Conservation (phyloP, 2,113 vertebrate genomes). For the Bettongia penicillata region DNA sequence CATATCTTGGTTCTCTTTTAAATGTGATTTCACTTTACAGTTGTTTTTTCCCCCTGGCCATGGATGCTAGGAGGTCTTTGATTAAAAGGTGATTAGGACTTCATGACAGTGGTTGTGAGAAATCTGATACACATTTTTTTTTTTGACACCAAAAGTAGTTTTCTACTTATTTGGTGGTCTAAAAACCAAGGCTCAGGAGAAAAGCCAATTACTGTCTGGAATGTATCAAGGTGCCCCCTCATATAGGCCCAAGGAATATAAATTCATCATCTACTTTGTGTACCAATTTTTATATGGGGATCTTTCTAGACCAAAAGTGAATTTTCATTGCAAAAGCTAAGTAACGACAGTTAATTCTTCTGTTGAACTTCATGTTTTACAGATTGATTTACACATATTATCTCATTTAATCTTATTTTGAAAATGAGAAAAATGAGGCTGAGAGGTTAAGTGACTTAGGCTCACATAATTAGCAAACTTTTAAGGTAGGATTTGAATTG, state of each 20-base stretch:
- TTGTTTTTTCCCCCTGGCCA: not conserved
- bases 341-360: not conserved
- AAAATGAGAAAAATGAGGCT: not conserved
- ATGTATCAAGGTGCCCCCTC: not conserved
- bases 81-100: not conserved
- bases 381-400: not conserved
- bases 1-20: not conserved
- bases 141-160: not conserved
- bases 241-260: not conserved
- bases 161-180: not conserved
- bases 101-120: not conserved
- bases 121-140: not conserved
- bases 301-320: not conserved
- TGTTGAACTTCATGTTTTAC: not conserved
- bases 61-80: not conserved
- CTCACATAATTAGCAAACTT: not conserved
- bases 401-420: not conserved
- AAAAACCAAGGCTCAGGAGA: not conserved
- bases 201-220: not conserved
- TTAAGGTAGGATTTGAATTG: not conserved
- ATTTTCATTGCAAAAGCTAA: not conserved
- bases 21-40: not conserved
- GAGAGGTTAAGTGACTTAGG: not conserved
- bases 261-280: not conserved
- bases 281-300: not conserved